Evolutionary conservation across 2,797 vertebrate genomes (phyloP).

Genomic region (Cercopithecus petaurista): DNA sequence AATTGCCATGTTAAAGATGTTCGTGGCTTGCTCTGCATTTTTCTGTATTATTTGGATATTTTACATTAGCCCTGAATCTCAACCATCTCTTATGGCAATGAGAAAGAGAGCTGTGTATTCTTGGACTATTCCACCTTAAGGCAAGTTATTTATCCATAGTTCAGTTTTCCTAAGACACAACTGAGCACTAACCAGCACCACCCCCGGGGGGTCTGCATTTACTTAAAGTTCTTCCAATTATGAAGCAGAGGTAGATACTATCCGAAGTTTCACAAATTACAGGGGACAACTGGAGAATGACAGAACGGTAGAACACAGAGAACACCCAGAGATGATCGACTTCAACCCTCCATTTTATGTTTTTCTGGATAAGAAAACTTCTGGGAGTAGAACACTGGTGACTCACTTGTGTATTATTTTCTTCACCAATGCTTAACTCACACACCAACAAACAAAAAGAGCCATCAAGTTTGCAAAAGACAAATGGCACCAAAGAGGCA

Average conservation of each 20-base stretch:
- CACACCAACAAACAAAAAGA: neutral
- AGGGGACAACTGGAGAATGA: neutral
- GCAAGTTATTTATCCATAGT: neutral
- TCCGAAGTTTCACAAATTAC: neutral
- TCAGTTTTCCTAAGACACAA: neutral
- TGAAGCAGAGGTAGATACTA: neutral
- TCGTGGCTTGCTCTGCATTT: neutral
- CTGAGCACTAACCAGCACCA: neutral
- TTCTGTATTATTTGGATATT: neutral
- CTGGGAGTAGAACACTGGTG: neutral
- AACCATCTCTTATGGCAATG: neutral
- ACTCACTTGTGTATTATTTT: neutral
- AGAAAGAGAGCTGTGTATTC: neutral
- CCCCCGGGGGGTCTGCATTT: neutral
- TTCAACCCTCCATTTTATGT: neutral
- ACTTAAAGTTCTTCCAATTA: neutral
- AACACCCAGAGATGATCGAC: neutral
- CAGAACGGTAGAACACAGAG: neutral
- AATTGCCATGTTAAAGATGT: neutral
- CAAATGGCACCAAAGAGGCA: neutral
- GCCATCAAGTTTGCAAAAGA: neutral
- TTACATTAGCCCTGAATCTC: neutral
- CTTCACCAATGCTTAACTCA: neutral
- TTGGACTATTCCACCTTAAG: neutral
- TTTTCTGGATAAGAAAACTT: neutral